These are phyloP conservation scores for Acanthurus tractus DNA, from an alignment of 2,797 vertebrate species.

Conservation along the genomic window DNA sequence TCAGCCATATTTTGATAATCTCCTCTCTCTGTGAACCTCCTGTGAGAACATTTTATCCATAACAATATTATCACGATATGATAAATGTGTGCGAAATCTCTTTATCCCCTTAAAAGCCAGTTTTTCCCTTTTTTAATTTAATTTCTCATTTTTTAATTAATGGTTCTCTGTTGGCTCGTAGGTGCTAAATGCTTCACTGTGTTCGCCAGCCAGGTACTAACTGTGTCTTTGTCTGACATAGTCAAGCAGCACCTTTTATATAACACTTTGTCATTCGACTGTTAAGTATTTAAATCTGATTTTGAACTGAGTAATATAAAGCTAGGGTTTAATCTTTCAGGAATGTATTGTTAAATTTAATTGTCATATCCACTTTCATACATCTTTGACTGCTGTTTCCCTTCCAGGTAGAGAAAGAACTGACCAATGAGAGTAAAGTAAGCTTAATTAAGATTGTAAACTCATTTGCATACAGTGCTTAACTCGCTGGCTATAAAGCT, in stretches of 20 bases:
- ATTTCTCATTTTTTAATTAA: not conserved
- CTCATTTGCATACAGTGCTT: not conserved
- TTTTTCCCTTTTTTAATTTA: not conserved
- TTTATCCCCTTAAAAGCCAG: not conserved
- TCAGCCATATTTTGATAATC: conserved; percentile 13
- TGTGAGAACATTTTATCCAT: not conserved
- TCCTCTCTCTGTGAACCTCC: not conserved
- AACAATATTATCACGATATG: not conserved
- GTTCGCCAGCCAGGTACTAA: no score
- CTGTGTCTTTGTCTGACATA: no score
- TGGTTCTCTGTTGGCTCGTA: no score
- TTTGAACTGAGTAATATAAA: no score
- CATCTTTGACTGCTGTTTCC: not conserved
- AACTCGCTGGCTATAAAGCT: not conserved
- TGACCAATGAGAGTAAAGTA: not conserved
- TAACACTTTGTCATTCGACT: not conserved
- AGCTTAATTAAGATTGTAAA: not conserved
- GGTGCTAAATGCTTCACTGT: no score
- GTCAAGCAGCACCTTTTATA: not conserved
- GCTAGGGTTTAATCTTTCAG: no score
- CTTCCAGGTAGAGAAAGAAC: not conserved
- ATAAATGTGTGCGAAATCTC: not conserved
- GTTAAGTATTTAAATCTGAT: no score
- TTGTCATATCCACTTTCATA: no score
- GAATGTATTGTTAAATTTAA: no score